A percentile compares a stretch with the other conserved stretches of the same genome.
Conservation (phyloP, 1,140 invertebrate species). For the Brachionus rotundiformis region DNA sequence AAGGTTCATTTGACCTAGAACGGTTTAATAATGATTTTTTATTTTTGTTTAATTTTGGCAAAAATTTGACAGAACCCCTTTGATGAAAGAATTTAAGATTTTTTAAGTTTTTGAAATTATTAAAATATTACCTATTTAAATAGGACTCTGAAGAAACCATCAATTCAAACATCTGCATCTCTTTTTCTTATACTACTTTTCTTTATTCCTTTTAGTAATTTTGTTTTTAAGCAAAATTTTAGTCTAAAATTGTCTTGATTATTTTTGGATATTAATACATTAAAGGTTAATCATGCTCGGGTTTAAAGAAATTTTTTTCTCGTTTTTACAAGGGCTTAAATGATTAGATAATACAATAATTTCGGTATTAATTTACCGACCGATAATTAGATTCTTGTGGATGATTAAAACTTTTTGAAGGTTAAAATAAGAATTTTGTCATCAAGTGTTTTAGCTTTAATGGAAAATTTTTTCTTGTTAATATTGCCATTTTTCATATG, state of each 20-base stretch:
- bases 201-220: neutral
- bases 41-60: neutral
- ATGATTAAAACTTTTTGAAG: neutral
- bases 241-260: neutral
- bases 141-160: conserved; percentile 1
- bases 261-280: conserved; percentile 27
- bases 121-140: neutral
- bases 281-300: conserved; percentile 36
- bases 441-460: neutral
- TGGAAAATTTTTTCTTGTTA: too few species aligned
- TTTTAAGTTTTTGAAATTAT: too few species aligned
- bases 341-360: conserved; percentile 27
- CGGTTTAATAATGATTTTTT: neutral
- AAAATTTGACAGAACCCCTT: neutral
- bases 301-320: conserved; percentile 18
- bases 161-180: conserved; percentile 35
- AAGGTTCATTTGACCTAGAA: conserved; percentile 18
- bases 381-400: neutral
- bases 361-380: neutral
- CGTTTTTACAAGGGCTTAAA: conserved; percentile 24
- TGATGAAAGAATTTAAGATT: neutral
- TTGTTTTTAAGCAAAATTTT: neutral
- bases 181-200: neutral
- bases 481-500: too few species aligned
- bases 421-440: neutral